A percentile compares a stretch with the other conserved stretches of the same genome.
Conservation (phyloP, 2,888 invertebrate genomes). For the Agrenia bidenticulata region DNA sequence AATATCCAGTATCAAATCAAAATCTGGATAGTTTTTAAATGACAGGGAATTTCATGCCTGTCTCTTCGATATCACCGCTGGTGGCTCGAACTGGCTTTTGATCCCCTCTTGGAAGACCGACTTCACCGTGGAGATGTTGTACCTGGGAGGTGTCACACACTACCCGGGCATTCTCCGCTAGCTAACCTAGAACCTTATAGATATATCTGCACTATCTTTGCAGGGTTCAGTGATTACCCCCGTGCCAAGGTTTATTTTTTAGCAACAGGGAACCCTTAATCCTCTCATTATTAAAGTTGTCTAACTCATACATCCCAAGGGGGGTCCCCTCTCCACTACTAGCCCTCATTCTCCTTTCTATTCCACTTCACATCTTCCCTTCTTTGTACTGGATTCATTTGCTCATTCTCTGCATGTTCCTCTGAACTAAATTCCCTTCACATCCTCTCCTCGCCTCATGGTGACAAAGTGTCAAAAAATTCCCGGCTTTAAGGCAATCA, state of each 20-base stretch:
- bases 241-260: conserved; percentile 46
- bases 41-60: not conserved
- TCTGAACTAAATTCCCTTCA: not conserved
- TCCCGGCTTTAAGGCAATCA: not conserved
- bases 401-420: conserved; percentile 9
- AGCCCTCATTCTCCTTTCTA: not conserved
- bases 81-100: conserved; percentile 12
- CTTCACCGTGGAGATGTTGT: conserved; percentile 30
- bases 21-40: too few relatives aligned
- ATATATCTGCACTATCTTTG: not conserved
- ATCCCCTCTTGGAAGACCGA: conserved; percentile 12
- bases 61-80: conserved; percentile 7
- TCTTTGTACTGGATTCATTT: not conserved
- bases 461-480: conserved; percentile 5
- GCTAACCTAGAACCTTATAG: not conserved
- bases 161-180: conserved; percentile 21
- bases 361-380: conserved; percentile 1
- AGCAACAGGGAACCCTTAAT: conserved; percentile 44
- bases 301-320: conserved; percentile 32
- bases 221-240: conserved; percentile 40
- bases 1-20: too few relatives aligned
- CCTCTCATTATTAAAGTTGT: conserved; percentile 51
- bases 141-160: conserved; percentile 20
- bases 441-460: not conserved
- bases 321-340: conserved; percentile 7